Base-by-base conservation (phyloP, 1,140 invertebrate species). In the Lasioglossum albipes region DNA sequence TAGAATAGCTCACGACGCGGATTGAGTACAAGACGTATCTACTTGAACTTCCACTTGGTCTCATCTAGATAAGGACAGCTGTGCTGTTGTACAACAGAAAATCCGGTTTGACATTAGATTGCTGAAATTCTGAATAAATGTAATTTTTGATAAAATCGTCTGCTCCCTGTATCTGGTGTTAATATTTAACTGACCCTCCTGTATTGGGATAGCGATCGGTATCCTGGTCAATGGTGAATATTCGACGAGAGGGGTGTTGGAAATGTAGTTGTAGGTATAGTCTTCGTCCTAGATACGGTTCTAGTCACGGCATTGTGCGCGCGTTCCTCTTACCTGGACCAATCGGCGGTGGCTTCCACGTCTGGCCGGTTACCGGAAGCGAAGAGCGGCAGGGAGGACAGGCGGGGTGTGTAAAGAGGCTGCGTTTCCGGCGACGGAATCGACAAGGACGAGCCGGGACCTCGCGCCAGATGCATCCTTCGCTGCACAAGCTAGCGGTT, bases 391-490 rank as follows among this genome's bases (percentile, higher is more conserved):
- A 68, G 76, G 61, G 71, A 45, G 41, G 73, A 54, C n/a, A 41
- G 69, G 82, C 83, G 78, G 77, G 79, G 83, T 81, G 72, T 52
- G 68, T 72, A 83, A 75, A 86, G 83, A 87, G 87, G 85, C 80
- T 87, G 77, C 87, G 86, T 90, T 93, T 93, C 91, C 91, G 90
- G 81, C 86, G 89, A 83, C 82, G 76, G 89, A 87, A 89, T 87
- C 84, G 81, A 79, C 92, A 93, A 93, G 92, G 92, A 93, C 92
- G 86, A 83, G 74, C 61, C 82, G 84, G 88, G 91, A 91, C 92
- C 92, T 93, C 92, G 92, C 91, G 92, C 92, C 84, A 92, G 88
- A 93, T 93, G 92, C 92, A 93, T 92, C 92, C 92, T 92, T 91
- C 89, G 91, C 81, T 93, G 91, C 89, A 89, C 90, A 91, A 85